Evolutionary conservation across 2,888 invertebrate species (phyloP), one percentile per base, ranked within the genome.

Genomic region (Hetaerina titia): DNA sequence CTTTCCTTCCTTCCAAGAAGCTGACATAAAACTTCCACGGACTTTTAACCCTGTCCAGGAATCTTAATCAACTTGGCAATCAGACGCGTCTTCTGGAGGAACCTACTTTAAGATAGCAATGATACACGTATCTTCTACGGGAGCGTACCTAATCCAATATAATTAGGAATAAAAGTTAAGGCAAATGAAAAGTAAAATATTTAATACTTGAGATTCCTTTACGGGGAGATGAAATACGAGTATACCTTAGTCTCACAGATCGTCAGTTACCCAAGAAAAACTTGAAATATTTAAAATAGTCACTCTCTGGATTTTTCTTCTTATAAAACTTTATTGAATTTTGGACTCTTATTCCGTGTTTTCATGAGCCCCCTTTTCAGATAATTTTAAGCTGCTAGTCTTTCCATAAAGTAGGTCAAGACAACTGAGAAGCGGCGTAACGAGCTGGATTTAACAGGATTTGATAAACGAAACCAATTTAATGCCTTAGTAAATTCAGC

Each of bases 401-500:
- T 31, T 81, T 81, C 31, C 13, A 1, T 31, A 2, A 81, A 81
- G 81, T 81, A 31, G 81, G 81, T 15, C 81, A 81, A 81, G 31
- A 81, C 31, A 81, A 31, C 31, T 31, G 31, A 31, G 8, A 31
- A 15, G 31, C 81, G 15, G 31, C 4, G 81, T 15, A 31, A 15
- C 13, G 31, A 81, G 31, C 13, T 81, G 31, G 22, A 81, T 81
- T 81, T 81, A 25, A 15, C 81, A 81, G 81, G 31, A 69, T 69
- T 69, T 69, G 69, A 81, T 81, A 81, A 74, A 81, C 31, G 25
- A 31, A 81, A 81, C 81, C 81, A 81, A 81, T 81, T 81, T 81
- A 31, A 81, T 81, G 81, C 81, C 11, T 81, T 31, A 25, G 31
- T 22, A 31, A 81, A 31, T 22, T 69, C 8, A 22, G n/a, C 81